Base-by-base conservation (phyloP, 2,797 vertebrate genomes). In the Macropodus opercularis region DNA sequence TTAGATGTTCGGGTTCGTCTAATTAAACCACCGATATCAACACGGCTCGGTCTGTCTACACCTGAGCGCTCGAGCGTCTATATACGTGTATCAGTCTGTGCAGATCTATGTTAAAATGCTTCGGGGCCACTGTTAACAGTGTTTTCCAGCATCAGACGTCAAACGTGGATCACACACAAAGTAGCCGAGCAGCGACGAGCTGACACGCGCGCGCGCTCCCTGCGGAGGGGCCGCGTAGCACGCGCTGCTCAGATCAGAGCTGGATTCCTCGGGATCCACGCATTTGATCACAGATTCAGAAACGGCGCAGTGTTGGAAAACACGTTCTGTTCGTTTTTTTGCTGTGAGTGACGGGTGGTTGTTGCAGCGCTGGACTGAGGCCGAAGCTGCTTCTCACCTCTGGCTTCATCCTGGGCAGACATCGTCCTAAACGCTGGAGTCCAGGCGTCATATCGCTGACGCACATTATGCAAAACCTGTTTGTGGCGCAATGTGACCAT, bases 401-500 rank as follows among this genome's bases (percentile, higher is more conserved):
- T 13, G 18, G 10, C 22, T 13, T 19, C 42, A 21, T 53, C 61
- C 18, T 19, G 27, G 3, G 15, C 19, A 19, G 15, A 11, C 19
- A 10, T 14, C 58, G 21, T 21, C 22, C 59, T 65, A 58, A 61
- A 66, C 15, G 42, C 62, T 63, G 14, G 13, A 63, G 46, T 22
- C 4, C 59, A 38, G n/a, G 22, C 46, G 42, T 74, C 73, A 22
- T 64, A 61, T 41, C 62, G 19, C 64, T 84, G 74, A 2, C 14
- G 31, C 5, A 66, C 66, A 63, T 71, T 66, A 81, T 83, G 77
- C 72, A 72, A 44, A 85, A 52, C 27, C 4, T 79, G 60, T 77
- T 81, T 84, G 83, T 54, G 34, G 79, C 87, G 87, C 87, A 87
- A 89, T 87, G 81, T 53, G 71, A 47, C 73, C 82, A 68, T 84